These are phyloP conservation scores for Labrus mixtus DNA, from an alignment of 2,113 vertebrate genomes.

Conservation along the genomic window DNA sequence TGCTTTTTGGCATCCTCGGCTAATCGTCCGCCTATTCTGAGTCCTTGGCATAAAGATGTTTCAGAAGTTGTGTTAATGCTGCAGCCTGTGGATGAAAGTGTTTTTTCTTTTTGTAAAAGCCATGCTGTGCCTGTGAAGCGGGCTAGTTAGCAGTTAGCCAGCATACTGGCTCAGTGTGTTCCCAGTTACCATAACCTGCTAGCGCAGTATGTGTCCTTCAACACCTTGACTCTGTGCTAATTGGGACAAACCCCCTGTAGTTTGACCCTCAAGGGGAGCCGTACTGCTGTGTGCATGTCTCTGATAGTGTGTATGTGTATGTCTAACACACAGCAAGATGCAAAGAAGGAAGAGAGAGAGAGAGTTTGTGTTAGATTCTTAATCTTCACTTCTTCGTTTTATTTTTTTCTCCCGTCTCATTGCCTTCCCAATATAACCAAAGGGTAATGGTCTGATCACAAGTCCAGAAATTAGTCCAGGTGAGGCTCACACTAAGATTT, in stretches of 20 bases:
- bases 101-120: slow-evolving; percentile 41
- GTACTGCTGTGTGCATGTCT: slow-evolving; percentile 18
- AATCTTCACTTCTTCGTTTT: background rate
- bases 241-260: slow-evolving; percentile 72
- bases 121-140: slow-evolving; percentile 70
- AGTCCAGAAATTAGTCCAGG: slow-evolving; percentile 1
- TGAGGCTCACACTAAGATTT: slow-evolving; percentile 1
- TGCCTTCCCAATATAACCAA: background rate
- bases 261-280: slow-evolving; percentile 61
- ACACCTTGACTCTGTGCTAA: slow-evolving; percentile 73
- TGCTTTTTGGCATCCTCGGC: slow-evolving; percentile 8
- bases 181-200: slow-evolving; percentile 70
- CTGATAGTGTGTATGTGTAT: slow-evolving; percentile 2
- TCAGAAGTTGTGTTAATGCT: slow-evolving; percentile 40
- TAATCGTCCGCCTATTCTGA: slow-evolving; percentile 28
- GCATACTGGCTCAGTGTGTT: slow-evolving; percentile 62
- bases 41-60: slow-evolving; percentile 35
- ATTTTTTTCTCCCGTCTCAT: background rate
- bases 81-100: slow-evolving; percentile 49
- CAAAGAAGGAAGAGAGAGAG: slow-evolving; percentile 10
- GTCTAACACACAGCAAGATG: slow-evolving; percentile 4
- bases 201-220: slow-evolving; percentile 63
- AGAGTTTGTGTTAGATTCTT: slow-evolving; percentile 22
- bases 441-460: slow-evolving; percentile 17
- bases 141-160: slow-evolving; percentile 72